Conservation (phyloP, 2,888 invertebrate species). For the Plebejus argus region DNA sequence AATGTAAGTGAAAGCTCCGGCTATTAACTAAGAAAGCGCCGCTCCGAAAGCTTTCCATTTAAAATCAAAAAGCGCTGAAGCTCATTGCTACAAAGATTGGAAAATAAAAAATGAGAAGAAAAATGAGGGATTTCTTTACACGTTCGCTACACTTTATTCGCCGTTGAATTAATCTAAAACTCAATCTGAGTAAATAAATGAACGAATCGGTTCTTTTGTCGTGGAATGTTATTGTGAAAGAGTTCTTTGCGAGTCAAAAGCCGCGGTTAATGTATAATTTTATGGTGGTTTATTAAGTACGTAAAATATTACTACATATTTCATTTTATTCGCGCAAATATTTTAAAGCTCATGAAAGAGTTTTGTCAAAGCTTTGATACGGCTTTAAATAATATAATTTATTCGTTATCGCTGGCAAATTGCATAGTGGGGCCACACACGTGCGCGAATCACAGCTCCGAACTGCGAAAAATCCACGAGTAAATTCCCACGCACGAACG, state of each 20-base stretch:
- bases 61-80: constrained; percentile 20
- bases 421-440: not conserved
- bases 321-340: not conserved
- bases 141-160: not conserved
- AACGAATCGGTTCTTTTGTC: not conserved
- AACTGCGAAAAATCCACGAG: not conserved
- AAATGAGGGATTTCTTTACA: constrained; percentile 3
- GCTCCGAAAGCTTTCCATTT: constrained; percentile 10
- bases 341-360: not conserved
- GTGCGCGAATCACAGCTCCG: not conserved
- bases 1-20: constrained; percentile 21
- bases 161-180: not conserved
- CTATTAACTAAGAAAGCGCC: constrained; percentile 18
- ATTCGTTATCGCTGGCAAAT: not conserved
- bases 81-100: constrained; percentile 13
- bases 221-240: not conserved
- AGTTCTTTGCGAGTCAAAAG: not conserved
- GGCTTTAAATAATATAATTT: constrained; percentile 5
- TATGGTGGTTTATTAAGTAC: not conserved
- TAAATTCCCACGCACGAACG: not conserved
- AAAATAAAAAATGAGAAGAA: constrained; percentile 3
- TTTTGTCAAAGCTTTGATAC: not conserved
- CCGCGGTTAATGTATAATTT: not conserved
- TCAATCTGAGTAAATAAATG: not conserved
- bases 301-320: not conserved